Percentiles rank a stretch among this genome's conserved stretches.
phyloP scores from a whole-genome alignment of 2,888 invertebrate species.

The Cheilosia vernalis region DNA sequence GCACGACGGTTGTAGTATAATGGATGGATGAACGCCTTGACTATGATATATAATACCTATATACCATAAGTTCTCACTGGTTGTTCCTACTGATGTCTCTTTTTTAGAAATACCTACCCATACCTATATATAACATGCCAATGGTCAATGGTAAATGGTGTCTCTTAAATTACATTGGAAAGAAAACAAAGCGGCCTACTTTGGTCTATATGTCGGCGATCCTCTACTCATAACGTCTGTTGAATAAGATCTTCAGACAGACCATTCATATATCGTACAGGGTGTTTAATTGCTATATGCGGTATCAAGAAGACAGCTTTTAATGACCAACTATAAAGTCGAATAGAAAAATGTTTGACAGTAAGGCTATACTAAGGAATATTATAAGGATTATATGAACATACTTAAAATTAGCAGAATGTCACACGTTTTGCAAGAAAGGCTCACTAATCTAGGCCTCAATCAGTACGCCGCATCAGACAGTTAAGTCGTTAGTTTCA shows the following conservation, averaged over 20 bases:
- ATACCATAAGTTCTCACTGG: background rate
- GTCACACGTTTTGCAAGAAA: no score
- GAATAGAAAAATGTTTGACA: no score
- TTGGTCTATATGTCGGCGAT: conserved; percentile 1
- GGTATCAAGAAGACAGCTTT: no score
- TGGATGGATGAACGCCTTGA: conserved; percentile 40
- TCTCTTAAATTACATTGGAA: conserved; percentile 31
- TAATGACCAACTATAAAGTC: no score
- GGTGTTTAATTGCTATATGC: background rate
- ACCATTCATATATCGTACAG: background rate
- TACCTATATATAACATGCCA: background rate
- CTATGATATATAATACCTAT: background rate
- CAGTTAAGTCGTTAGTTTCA: no score
- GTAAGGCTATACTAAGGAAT: no score
- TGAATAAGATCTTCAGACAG: background rate
- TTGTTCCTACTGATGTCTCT: conserved; percentile 1
- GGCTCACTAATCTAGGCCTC: no score
- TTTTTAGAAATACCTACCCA: background rate
- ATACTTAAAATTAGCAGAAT: no score
- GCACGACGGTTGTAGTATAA: conserved; percentile 29
- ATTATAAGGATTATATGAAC: no score
- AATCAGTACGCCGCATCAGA: no score
- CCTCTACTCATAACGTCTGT: background rate
- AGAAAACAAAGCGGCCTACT: conserved; percentile 26
- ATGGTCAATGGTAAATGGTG: conserved; percentile 8